Base-by-base conservation (phyloP, 1,140 invertebrate genomes). In the Drosophila ironensis region DNA sequence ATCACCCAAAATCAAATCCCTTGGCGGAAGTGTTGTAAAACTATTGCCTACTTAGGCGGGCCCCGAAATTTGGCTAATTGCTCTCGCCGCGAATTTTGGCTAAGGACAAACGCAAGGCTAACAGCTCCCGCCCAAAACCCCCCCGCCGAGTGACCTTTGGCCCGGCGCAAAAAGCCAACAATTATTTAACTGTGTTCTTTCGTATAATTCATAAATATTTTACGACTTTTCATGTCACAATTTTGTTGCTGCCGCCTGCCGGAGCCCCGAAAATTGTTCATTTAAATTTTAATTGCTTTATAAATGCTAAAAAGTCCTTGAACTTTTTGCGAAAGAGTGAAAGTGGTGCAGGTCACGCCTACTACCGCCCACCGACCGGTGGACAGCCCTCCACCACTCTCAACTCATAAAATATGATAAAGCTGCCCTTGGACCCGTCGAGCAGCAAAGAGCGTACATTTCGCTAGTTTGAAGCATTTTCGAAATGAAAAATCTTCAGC, bases 211-310 rank as follows among this genome's bases (percentile, higher is more conserved):
- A 78, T 82, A 78, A 82, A 82, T 82, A 82, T 84, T 82, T 82
- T 64, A 82, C 76, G 69, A 78, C 77, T 78, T 70, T n/a, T 48
- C 73, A 82, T 84, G 77, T 82, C 77, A 82, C 78, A 84, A 84
- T 59, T 70, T 82, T 61, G 53, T 40, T 33, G 33, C 51, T n/a
- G n/a, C n/a, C n/a, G n/a, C n/a, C n/a, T n/a, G n/a, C n/a, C n/a
- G n/a, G n/a, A n/a, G 54, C 56, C 74, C 40, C 41, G 46, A 84
- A 76, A 77, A 82, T 68, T 77, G 68, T 80, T 88, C 86, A 88
- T 88, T 86, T 88, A 88, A 88, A 88, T 88, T 88, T 88, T 88
- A 88, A 88, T 88, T 88, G 86, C 86, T 88, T 88, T 88, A 88
- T 88, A 88, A 88, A 88, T 88, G 86, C 76, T 88, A 77, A 88